Percentiles rank a stretch among this genome's conserved stretches.
Conservation (phyloP, 2,113 vertebrate species). For the Engystomops pustulosus region DNA sequence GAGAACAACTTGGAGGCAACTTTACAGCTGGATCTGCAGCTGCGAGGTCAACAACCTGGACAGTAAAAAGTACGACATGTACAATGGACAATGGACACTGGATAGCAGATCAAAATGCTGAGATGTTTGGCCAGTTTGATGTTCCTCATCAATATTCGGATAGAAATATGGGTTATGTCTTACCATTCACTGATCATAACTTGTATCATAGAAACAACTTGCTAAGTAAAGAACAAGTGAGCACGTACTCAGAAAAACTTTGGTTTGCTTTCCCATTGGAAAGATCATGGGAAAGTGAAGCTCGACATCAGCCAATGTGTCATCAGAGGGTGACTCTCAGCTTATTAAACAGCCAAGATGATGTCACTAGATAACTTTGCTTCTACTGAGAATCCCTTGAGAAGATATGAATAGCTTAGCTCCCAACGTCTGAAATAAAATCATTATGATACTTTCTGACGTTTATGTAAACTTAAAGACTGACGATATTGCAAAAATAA, state of each 20-base stretch:
- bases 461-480: neutral
- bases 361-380: slow-evolving; percentile 9
- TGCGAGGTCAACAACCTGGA: slow-evolving; percentile 1
- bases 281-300: neutral
- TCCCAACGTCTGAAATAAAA: neutral
- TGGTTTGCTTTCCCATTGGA: neutral
- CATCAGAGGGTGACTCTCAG: neutral
- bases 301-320: neutral
- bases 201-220: too few relatives aligned
- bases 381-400: neutral
- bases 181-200: neutral
- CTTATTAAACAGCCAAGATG: neutral
- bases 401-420: neutral
- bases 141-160: neutral
- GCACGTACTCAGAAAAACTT: neutral
- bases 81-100: neutral
- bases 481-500: too few relatives aligned
- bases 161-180: neutral
- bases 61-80: neutral
- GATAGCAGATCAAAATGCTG: neutral
- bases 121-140: neutral
- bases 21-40: neutral
- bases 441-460: neutral
- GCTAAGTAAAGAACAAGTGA: neutral
- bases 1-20: neutral